phyloP scores from a whole-genome alignment of 2,113 vertebrate genomes.

The Tenrec ecaudatus region DNA sequence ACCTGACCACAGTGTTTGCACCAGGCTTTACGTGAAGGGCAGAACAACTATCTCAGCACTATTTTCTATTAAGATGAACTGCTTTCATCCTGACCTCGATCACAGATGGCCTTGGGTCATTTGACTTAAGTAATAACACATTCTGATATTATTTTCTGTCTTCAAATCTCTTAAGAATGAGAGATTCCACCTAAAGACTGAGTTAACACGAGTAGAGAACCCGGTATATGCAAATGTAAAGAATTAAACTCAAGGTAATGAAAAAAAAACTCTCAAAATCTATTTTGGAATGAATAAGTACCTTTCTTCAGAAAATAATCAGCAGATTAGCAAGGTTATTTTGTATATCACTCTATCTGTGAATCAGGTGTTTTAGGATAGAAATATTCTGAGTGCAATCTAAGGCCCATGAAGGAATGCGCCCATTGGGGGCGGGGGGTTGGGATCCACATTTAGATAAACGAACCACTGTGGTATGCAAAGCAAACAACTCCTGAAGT shows the following conservation, averaged over 20 bases:
- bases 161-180: slow-evolving; percentile 6
- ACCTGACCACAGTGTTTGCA: slow-evolving; percentile 47
- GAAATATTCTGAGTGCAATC: slow-evolving; percentile 30
- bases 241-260: background rate
- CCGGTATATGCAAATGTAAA: background rate
- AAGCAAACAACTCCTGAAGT: slow-evolving; percentile 15
- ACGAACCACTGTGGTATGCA: slow-evolving; percentile 38
- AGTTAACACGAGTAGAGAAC: background rate
- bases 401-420: background rate
- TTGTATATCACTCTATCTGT: background rate
- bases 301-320: slow-evolving; percentile 50
- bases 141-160: background rate
- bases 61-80: slow-evolving; percentile 7
- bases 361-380: background rate
- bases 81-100: background rate
- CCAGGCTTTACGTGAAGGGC: background rate
- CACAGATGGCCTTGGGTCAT: too few relatives aligned
- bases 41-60: background rate
- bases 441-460: slow-evolving; percentile 25
- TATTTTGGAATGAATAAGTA: background rate
- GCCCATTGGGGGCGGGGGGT: background rate
- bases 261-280: slow-evolving; percentile 21
- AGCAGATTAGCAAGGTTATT: slow-evolving; percentile 38
- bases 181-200: background rate
- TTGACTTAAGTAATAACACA: slow-evolving; percentile 2